Base-by-base conservation (phyloP, 1,140 invertebrate species). In the Prorops nasuta region DNA sequence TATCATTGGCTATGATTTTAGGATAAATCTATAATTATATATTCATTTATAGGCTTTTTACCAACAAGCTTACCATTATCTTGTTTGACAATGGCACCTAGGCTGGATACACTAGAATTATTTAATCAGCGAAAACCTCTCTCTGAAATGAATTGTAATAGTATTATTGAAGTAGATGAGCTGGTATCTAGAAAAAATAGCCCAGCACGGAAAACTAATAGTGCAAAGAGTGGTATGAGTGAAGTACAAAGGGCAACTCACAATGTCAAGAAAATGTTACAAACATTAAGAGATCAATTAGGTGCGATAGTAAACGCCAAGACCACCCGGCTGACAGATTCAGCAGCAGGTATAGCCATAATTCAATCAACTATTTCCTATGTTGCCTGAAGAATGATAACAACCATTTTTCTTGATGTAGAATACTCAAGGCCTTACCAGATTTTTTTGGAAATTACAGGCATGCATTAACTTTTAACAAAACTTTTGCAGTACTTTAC, bases 21-120 rank as follows among this genome's bases (percentile, higher is more conserved):
- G 16, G 39, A 38, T 20, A 19, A 16, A 15, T 41, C 12, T 17
- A 1, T 44, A 20, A 22, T 51, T 34, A 18, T 51, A 16, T 32
- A 37, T 51, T 51, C 49, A 52, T 86, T 75, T 49, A 7, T 59
- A 84, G 91, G 91, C 46, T 94, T 87, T 64, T 80, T 94, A 68
- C 95, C 95, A 0, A 74, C 80, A 19, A 83, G 86, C 46, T 79
- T 98, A 49, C 95, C 95, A 8, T 79, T 85, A 1, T 96, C 94
- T 43, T 95, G 93, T 71, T 79, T 98, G 42, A 94, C 92, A 3
- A 95, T 92, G 79, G 91, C 92, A 3, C 96, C 96, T 2, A 81
- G 94, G 47, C 86, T 91, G 22, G 89, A 91, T 63, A 82, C 84
- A 47, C 72, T 88, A 9, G 85, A 87, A 49, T 76, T 69, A 1